Percentiles rank a stretch among this genome's conserved stretches.
These are phyloP conservation scores for Triplophysa bombifrons DNA, from an alignment of 2,797 vertebrate genomes.

Conservation along the genomic window DNA sequence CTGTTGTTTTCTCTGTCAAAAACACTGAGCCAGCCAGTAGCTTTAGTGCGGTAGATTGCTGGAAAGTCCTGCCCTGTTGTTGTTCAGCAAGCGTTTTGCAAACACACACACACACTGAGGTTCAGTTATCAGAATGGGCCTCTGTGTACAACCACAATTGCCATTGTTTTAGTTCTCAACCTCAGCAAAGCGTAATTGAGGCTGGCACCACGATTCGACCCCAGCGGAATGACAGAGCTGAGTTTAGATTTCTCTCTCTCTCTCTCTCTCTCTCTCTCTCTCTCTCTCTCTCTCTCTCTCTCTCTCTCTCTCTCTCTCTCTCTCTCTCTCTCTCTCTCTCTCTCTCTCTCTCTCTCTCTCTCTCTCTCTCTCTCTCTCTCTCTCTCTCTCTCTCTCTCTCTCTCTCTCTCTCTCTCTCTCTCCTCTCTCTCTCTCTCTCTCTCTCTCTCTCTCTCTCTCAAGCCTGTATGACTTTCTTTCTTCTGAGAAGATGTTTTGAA, in stretches of 20 bases:
- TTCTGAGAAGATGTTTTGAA: too few relatives aligned
- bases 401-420: too few relatives aligned
- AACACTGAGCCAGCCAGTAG: constrained; percentile 20
- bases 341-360: too few relatives aligned
- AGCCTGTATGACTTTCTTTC: too few relatives aligned
- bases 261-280: background rate
- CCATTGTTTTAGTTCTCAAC: constrained; percentile 65
- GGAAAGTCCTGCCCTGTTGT: constrained; percentile 43
- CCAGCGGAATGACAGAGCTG: constrained; percentile 41
- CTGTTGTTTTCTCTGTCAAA: constrained; percentile 33
- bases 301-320: too few relatives aligned
- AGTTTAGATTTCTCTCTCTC: background rate
- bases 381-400: too few relatives aligned
- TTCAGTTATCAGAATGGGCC: constrained; percentile 42
- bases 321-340: too few relatives aligned
- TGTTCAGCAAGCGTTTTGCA: constrained; percentile 31
- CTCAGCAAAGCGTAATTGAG: constrained; percentile 65
- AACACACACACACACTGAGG: background rate
- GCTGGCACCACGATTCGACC: constrained; percentile 60
- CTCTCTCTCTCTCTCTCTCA: too few relatives aligned
- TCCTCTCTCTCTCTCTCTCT: too few relatives aligned
- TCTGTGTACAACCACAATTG: constrained; percentile 47
- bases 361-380: too few relatives aligned
- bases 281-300: background rate
- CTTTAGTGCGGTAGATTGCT: constrained; percentile 49